These are phyloP conservation scores for Lasioglossum figueresi DNA, from an alignment of 2,888 invertebrate genomes.

Conservation along the genomic window DNA sequence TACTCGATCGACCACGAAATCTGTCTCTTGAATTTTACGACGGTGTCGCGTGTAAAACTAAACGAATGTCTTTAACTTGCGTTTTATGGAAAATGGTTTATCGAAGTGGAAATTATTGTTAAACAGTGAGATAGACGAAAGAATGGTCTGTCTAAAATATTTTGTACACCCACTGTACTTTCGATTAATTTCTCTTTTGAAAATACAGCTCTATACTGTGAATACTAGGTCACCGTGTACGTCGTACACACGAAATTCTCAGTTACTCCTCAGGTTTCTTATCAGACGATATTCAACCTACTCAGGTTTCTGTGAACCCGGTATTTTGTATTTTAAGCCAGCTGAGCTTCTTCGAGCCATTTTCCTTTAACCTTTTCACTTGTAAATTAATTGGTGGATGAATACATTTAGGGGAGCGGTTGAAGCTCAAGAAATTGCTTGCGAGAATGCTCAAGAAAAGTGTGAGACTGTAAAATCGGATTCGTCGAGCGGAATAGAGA, in stretches of 20 bases:
- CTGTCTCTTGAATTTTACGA: background rate
- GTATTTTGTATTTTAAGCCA: background rate
- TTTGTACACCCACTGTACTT: background rate
- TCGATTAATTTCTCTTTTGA: background rate
- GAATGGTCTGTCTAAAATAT: background rate
- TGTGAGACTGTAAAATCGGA: background rate
- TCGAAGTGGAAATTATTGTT: background rate
- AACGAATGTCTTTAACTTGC: background rate
- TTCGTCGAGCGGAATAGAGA: background rate
- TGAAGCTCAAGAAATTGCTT: background rate
- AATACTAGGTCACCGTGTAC: background rate
- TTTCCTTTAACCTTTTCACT: conserved; percentile 5
- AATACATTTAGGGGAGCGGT: background rate
- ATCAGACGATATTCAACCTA: background rate
- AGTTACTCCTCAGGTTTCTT: conserved; percentile 7
- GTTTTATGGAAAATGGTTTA: too few species aligned
- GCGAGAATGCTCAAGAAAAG: background rate
- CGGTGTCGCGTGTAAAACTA: background rate
- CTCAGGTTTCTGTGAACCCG: background rate
- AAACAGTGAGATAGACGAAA: background rate
- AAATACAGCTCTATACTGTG: background rate
- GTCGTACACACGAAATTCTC: conserved; percentile 26
- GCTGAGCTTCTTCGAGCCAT: background rate
- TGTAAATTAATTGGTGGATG: conserved; percentile 5
- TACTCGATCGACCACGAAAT: background rate